Base-by-base conservation (phyloP, 1,140 invertebrate species). In the Drepana arcuata region DNA sequence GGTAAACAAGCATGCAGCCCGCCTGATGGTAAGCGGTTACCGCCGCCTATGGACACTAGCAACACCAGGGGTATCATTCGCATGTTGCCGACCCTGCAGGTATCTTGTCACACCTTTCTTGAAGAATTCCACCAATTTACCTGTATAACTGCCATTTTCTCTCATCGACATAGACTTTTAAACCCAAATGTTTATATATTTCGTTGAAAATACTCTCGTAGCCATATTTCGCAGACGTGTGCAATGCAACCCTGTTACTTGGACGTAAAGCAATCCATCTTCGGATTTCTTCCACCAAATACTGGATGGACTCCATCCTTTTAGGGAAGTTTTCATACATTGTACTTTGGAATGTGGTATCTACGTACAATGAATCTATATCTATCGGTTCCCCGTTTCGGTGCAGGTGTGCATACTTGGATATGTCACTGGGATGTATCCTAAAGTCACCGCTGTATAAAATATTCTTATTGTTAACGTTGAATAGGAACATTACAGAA, bases 381-480 rank as follows among this genome's bases (percentile, higher is more conserved):
- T 51, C 56, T 55, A 86, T 88, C 0, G 86, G 73, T 6, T 48
- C 42, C 14, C 75, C 68, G 31, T 74, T 50, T 2, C 82, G 53
- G 56, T 90, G 85, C 1, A 92, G 75, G 1, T 79, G 52, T 28
- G 72, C 79, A 36, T 88, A 80, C 45, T 86, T 87, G n/a, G 66
- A 34, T 6, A 90, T 63, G 48, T 90, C 86, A 1, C 58, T 56
- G 0, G 64, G 33, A 38, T 83, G 74, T 4, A 90, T 83, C 52
- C 90, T 78, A 64, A 90, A 92, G 65, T 93, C 91, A 0, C 91
- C 91, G 0, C 91, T 92, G 48, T 89, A 91, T 2, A 93, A 69
- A 39, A 92, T 64, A 7, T 63, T 65, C 21, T 75, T 43, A 16
- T 67, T 45, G 9, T 31, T 12, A 24, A 45, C 84, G 72, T 88